Conservation (phyloP, 2,113 vertebrate genomes). For the Leptosomus discolor region DNA sequence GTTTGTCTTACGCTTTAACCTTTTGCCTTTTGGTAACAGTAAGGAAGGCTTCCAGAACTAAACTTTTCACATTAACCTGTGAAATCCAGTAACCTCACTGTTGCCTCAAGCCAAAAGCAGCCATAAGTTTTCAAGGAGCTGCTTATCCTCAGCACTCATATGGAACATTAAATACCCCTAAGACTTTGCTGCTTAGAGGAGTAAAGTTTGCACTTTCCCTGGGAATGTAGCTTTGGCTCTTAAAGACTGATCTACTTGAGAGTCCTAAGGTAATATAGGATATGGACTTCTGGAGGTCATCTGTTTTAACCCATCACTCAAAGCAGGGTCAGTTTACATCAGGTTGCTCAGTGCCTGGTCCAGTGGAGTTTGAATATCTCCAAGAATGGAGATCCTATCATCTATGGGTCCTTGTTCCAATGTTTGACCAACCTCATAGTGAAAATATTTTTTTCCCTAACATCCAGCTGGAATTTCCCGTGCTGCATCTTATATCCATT, state of each 20-base stretch:
- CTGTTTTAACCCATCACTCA: neutral
- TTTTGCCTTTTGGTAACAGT: neutral
- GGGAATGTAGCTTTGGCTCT: neutral
- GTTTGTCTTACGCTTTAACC: neutral
- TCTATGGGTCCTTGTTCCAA: neutral
- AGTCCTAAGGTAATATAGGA: neutral
- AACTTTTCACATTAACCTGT: neutral
- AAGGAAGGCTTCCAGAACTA: neutral
- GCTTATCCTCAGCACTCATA: neutral
- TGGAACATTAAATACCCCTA: neutral
- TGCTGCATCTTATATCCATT: neutral
- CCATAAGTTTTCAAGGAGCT: neutral
- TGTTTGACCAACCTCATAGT: neutral
- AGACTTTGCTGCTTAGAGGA: neutral
- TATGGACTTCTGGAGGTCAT: neutral
- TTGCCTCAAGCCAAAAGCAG: neutral
- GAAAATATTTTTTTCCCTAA: neutral
- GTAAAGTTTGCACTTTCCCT: neutral
- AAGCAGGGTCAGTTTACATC: neutral
- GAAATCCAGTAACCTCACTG: neutral
- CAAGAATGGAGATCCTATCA: accelerated
- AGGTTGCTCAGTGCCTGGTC: neutral
- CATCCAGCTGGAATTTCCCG: neutral
- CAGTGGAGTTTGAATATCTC: neutral
- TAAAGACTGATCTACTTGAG: neutral